Evolutionary conservation across 2,113 vertebrate genomes (phyloP), one percentile per base, ranked within the genome.

Genomic region (Misgurnus mizolepis): DNA sequence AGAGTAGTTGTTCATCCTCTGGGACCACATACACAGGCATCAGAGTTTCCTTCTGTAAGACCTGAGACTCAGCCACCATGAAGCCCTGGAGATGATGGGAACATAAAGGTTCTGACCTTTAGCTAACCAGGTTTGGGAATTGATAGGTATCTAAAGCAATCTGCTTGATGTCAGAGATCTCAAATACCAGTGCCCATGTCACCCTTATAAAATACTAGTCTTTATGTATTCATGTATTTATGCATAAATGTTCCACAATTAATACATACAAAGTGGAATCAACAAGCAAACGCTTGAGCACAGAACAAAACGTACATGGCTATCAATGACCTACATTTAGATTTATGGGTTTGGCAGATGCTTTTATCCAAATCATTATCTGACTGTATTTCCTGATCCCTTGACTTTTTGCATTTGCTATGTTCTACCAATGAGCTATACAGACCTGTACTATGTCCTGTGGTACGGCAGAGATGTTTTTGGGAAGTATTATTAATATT

Each of bases 1-100:
- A 88, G n/a, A 94, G 89, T 27, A 95, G 87, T 78, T 93, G 91
- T 6, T 92, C 89, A 11, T 94, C 91, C 76, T 95, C 94, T 4
- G 80, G 86, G 1, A 77, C 89, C 43, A 93, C 91, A 34, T 94
- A 94, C 40, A 93, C 88, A 0, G 93, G 93, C 80, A 92, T 90
- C 27, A 92, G 84, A 0, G 87, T 91, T 67, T 91, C 89, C 49
- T 81, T 90, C 67, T 77, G 79, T 53, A 95, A 75, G 18, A 85
- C 86, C 49, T 90, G 84, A 0, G 83, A 83, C 84, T 95, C 94
- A 55, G 86, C 86, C 81, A 86, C 81, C 93, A 92, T 92, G 82
- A 95, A 94, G 72, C 87, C 79, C 93, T 94, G 82, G 50, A 58
- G 67, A 53, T 4, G 12, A n/a, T 11, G 67, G 45, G 5, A 6